A percentile compares a stretch with the other conserved stretches of the same genome.
These are phyloP conservation scores for Anolis carolinensis DNA, from an alignment of 2,113 vertebrate species.

Conservation along the genomic window DNA sequence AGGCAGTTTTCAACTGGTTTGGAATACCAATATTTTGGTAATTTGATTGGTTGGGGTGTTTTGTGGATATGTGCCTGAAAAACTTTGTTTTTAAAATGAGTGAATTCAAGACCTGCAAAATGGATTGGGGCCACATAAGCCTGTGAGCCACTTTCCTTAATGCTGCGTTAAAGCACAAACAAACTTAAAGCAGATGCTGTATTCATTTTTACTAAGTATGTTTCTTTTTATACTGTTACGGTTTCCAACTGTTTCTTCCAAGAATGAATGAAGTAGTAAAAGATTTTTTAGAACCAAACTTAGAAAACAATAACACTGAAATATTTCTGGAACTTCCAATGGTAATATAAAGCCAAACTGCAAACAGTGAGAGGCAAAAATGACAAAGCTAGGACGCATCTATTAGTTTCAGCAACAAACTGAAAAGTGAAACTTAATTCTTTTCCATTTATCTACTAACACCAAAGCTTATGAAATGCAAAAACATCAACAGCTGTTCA, in stretches of 20 bases:
- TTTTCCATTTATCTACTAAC: conserved; percentile 2
- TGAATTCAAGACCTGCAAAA: no score
- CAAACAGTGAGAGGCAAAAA: background rate
- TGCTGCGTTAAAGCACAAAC: background rate
- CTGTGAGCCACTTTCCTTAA: background rate
- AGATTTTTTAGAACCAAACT: background rate
- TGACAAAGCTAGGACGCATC: background rate
- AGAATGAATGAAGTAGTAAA: background rate
- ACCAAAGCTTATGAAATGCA: conserved; percentile 13
- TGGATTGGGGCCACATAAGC: no score
- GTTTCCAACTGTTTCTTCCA: background rate
- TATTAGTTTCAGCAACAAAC: background rate
- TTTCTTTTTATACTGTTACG: background rate
- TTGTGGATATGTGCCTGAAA: no score
- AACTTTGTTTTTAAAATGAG: no score
- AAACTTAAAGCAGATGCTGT: background rate
- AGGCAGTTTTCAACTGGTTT: no score
- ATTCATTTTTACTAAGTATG: background rate
- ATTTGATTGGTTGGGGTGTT: no score
- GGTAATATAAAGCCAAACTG: background rate
- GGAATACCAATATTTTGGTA: no score
- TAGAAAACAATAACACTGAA: background rate
- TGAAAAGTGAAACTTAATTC: background rate
- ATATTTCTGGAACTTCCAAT: background rate
- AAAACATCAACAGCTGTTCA: conserved; percentile 50